Evolutionary conservation across 2,797 vertebrate species (phyloP).

Genomic region (Myotis pilosus): DNA sequence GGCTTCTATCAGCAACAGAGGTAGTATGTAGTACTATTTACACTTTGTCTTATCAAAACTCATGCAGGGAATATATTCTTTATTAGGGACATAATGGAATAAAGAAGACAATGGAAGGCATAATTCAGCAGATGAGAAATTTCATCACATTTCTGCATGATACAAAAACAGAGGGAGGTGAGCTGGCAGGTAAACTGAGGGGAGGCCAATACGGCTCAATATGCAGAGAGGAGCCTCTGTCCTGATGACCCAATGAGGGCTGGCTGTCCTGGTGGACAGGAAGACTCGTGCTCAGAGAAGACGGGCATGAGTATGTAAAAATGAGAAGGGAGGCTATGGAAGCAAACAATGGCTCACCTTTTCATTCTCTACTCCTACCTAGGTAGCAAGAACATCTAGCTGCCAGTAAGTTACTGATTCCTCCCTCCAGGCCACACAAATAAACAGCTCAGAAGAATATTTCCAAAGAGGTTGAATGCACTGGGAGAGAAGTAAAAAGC

Average conservation of each 20-base stretch:
- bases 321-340: not conserved
- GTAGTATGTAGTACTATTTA: not conserved
- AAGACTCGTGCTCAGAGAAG: not conserved
- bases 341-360: not conserved
- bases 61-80: not conserved
- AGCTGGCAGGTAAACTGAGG: not conserved
- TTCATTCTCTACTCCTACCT: not conserved
- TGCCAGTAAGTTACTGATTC: not conserved
- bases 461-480: not conserved
- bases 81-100: not conserved
- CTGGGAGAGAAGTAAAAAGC: not conserved
- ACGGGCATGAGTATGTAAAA: not conserved
- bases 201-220: not conserved
- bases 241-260: not conserved
- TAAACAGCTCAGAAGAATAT: not conserved
- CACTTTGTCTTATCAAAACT: not conserved
- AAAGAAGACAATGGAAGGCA: not conserved
- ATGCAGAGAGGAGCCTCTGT: no score
- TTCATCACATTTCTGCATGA: not conserved
- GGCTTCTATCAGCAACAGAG: not conserved
- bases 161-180: not conserved
- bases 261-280: not conserved
- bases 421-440: not conserved
- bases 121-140: not conserved
- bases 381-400: not conserved